Base-by-base conservation (phyloP, 2,888 invertebrate genomes). In the Luperina testacea region DNA sequence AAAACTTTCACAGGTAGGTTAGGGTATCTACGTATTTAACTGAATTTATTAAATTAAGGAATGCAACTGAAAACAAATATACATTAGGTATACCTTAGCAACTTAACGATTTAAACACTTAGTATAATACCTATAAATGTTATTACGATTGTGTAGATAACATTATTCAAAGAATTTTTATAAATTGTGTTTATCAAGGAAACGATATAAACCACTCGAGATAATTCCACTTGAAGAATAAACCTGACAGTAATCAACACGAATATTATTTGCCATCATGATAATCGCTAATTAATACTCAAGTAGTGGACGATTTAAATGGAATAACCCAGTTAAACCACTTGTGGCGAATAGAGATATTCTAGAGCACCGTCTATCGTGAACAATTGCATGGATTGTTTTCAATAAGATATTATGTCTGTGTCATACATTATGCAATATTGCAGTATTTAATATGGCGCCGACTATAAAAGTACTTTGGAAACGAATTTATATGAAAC, bases 311-410 rank as follows among this genome's bases (percentile, higher is more conserved):
- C 92, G 94, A 95, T 95, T 94, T 94, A 94, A 93, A 95, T 94
- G 93, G 93, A 95, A 95, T 96, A 96, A 96, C 95, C 96, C 93
- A 95, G 95, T 95, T 96, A 93, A 94, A 94, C 92, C 93, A 94
- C 94, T 95, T 88, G 90, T 90, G 77, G 81, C 88, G 84, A 91
- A 91, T 88, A 90, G 89, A 93, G 92, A 94, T 95, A 95, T 92
- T 91, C 80, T 87, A 85, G 90, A 91, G 89, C 88, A 90, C 88
- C 89, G 90, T 71, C 85, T 84, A 88, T 90, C 86, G 85, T 88
- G 89, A 91, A 94, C 93, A 94, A 94, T 92, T 91, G 89, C 82
- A 83, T 82, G 90, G 89, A 94, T 94, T 95, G 94, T 95, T 93
- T 92, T 91, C 91, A 89, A 76, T 89, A 90, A 86, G 90, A 82